These are phyloP conservation scores for Crypturellus tataupa DNA, from an alignment of 2,797 vertebrate species.

Conservation along the genomic window DNA sequence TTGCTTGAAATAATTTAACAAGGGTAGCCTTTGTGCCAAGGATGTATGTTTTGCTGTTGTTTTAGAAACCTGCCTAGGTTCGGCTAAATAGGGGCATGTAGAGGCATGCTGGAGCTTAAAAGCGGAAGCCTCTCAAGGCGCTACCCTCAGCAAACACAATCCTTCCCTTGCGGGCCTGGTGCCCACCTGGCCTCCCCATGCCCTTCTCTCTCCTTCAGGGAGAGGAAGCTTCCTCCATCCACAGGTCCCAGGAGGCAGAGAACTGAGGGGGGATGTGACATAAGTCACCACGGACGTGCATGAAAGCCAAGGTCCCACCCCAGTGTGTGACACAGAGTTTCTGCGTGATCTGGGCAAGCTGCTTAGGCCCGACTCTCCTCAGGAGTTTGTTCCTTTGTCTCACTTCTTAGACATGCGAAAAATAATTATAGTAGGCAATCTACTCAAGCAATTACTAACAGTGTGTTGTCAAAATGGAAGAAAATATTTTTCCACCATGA, in stretches of 20 bases:
- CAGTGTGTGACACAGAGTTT: background rate
- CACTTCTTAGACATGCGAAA: background rate
- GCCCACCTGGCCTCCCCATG: background rate
- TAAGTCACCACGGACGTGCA: background rate
- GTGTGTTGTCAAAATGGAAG: background rate
- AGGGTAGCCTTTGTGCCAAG: background rate
- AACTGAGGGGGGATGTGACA: background rate
- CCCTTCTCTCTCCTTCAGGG: background rate
- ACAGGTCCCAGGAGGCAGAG: background rate
- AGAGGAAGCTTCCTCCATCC: fast-evolving
- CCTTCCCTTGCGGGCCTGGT: background rate
- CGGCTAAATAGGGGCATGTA: background rate
- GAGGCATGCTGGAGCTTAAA: background rate
- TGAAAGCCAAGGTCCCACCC: background rate
- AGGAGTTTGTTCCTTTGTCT: background rate
- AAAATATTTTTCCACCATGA: background rate
- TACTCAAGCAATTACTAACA: background rate
- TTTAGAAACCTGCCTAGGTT: background rate
- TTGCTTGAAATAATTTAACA: background rate
- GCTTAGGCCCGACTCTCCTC: background rate
- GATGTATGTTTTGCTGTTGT: background rate
- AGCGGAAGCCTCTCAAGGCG: background rate
- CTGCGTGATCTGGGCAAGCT: background rate
- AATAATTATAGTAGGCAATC: background rate
- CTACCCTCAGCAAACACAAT: background rate